Evolutionary conservation across 2,113 vertebrate species (phyloP), one percentile per base, ranked within the genome.

Genomic region (Pardalotus punctatus): DNA sequence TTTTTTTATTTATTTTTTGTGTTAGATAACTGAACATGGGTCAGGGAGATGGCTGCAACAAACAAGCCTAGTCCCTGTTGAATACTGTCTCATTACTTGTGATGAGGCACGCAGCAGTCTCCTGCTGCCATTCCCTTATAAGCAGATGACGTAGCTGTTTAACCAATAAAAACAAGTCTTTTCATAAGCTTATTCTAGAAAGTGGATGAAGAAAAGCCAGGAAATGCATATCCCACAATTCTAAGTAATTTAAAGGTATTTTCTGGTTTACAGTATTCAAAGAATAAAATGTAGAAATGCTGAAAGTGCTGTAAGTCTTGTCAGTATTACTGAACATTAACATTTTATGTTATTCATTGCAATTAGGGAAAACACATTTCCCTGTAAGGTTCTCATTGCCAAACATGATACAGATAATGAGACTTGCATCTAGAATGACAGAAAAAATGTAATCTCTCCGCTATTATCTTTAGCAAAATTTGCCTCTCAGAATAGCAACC

Each of bases 31-130:
- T 97, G 97, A 98, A 97, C 97, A 82, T 97, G 97, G 98, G 98
- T 98, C 94, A 91, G 95, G 96, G 98, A 98, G 98, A 98, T 96
- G 54, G 97, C 97, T 95, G 93, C 97, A 97, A 97, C 97, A 98
- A 98, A 98, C 98, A 98, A 97, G 97, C 94, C 84, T 91, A 94
- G 96, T 96, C 91, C 92, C 93, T 96, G 93, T 95, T 98, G 97
- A 99, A 98, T 98, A 96, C 97, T 57, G 92, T 97, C 97, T 98
- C 96, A 97, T 99, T 99, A 97, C 97, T 97, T 96, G 96, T 92
- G 96, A 95, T 93, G 90, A 91, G 74, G 94, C 90, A 28, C 73
- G 94, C 88, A 81, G 85, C 95, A 98, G 97, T 94, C 94, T 97
- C 98, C 98, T 98, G 98, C 98, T 98, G 98, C 65, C 96, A 56